These are phyloP conservation scores for Drosophila pseudoananassae DNA, from an alignment of 1,140 invertebrate genomes.

Conservation along the genomic window DNA sequence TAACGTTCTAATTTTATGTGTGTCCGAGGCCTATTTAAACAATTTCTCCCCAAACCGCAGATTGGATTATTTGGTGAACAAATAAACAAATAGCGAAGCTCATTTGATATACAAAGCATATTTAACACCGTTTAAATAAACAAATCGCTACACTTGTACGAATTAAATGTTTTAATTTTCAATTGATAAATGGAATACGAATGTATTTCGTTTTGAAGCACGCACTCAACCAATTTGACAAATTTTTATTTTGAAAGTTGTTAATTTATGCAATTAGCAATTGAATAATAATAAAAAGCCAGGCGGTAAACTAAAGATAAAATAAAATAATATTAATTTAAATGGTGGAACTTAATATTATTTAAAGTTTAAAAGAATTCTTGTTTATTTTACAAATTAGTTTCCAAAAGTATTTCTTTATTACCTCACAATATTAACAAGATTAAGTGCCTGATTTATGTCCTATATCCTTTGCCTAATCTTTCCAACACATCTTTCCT, in stretches of 20 bases:
- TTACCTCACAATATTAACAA: too few species aligned
- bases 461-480: neutral
- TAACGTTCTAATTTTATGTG: slow-evolving; percentile 9
- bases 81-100: slow-evolving; percentile 21
- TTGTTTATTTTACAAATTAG: too few species aligned
- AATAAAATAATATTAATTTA: neutral
- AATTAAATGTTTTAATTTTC: slow-evolving; percentile 14
- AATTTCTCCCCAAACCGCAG: slow-evolving; percentile 31
- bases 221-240: slow-evolving; percentile 67
- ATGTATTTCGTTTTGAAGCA: slow-evolving; percentile 21
- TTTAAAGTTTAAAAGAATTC: too few species aligned
- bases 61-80: slow-evolving; percentile 24
- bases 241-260: neutral
- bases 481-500: neutral
- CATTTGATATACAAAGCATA: slow-evolving; percentile 1
- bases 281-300: neutral
- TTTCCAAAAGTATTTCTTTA: too few species aligned
- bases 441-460: neutral
- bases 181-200: slow-evolving; percentile 10
- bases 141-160: neutral
- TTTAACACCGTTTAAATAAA: slow-evolving; percentile 22
- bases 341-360: too few species aligned
- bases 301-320: neutral
- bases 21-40: neutral
- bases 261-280: neutral